Base-by-base conservation (phyloP, 2,113 vertebrate genomes). In the Chrysemys picta region DNA sequence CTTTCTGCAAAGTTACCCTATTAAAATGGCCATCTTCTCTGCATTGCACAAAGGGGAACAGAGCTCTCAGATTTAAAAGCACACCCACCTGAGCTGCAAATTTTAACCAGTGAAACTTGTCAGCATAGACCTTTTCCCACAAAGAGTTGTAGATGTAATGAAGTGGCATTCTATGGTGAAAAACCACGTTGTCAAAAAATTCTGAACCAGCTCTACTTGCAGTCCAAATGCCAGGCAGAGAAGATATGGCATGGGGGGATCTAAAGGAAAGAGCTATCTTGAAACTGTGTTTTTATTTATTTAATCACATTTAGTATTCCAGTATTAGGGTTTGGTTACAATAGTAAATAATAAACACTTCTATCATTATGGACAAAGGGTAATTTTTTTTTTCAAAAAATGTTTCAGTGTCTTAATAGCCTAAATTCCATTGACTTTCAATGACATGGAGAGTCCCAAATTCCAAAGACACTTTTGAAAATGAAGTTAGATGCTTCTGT, bases 1-100 rank as follows among this genome's bases (percentile, higher is more conserved):
- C 19, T 82, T 88, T 75, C n/a, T 24, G 2, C 81, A 92, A 82
- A 80, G 31, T 59, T 84, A 24, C 0, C 0, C 12, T 1, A 81
- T 85, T 85, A 42, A 84, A 94, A 89, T 56, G 8, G 10, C 1
- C 31, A 0, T 29, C 53, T 94, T 25, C 53, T 31, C 10, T 87
- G 31, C 52, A 49, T 17, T 88, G 42, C 19, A 42, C 47, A 86
- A 16, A 6, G 91, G 31, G 9, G 10, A 95, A 87, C 45, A 59
- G 2, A 38, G 53, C n/a, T 93, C 7, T 82, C 7, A 0, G 79
- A 31, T 88, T 89, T 50, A 85, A 80, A 82, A 80, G 9, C 25
- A 0, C 69, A 29, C 75, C 53, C 84, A 3, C 29, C 69, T 17
- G 84, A 88, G 31, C 9, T 89, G 35, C 72, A 92, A 86, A 42